phyloP scores from a whole-genome alignment of 2,797 vertebrate species.

The Morus bassanus region DNA sequence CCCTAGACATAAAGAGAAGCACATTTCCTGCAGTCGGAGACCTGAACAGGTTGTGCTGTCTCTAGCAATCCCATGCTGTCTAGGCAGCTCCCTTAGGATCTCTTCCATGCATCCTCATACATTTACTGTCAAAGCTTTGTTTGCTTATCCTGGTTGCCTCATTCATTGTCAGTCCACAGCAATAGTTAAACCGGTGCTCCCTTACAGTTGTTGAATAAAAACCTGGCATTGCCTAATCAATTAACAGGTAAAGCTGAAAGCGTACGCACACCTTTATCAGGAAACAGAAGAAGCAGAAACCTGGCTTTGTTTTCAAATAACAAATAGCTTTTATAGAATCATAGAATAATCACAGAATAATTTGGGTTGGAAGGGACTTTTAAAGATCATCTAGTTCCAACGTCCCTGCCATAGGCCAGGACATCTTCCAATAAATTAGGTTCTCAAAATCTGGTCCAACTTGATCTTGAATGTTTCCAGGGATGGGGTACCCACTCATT shows the following conservation, averaged over 20 bases:
- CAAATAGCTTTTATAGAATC: not conserved
- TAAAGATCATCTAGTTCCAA: not conserved
- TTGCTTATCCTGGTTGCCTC: not conserved
- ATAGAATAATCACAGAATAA: not conserved
- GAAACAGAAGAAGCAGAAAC: not conserved
- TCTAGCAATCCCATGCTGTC: not conserved
- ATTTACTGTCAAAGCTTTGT: not conserved
- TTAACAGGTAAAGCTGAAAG: not conserved
- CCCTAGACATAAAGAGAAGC: not conserved
- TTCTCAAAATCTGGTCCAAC: not conserved
- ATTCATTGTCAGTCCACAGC: not conserved
- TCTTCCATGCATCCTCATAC: not conserved
- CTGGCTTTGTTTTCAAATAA: not conserved
- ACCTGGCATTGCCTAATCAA: not conserved
- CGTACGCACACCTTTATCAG: not conserved
- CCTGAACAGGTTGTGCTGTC: not conserved
- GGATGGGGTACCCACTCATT: not conserved
- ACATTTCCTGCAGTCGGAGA: not conserved
- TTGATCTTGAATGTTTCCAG: not conserved
- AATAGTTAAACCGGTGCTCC: rapidly evolving
- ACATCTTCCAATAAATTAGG: not conserved
- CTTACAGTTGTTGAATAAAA: not conserved
- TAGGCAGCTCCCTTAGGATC: not conserved
- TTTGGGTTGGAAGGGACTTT: not conserved
- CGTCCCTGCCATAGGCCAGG: rapidly evolving